Percentiles rank a stretch among this genome's conserved stretches.
Evolutionary conservation across 2,888 invertebrate genomes (phyloP).

Genomic region (Perizoma affinitatum): DNA sequence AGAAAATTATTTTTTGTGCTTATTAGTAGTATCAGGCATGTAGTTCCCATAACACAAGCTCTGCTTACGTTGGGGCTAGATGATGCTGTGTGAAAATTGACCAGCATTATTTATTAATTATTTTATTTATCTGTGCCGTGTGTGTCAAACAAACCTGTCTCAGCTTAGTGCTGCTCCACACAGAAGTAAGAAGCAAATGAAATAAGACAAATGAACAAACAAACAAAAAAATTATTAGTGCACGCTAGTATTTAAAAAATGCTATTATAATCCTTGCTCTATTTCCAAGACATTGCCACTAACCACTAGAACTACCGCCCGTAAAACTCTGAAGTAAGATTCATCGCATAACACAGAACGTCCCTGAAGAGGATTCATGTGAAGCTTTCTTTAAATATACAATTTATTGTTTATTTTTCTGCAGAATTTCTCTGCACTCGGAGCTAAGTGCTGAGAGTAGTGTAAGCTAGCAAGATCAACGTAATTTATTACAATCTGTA

Average conservation of each 20-base stretch:
- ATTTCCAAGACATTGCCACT: slow-evolving; percentile 42
- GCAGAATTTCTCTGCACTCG: slow-evolving; percentile 19
- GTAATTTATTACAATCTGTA: no score
- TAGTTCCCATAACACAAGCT: no score
- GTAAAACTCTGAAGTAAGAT: slow-evolving; percentile 40
- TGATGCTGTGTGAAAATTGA: no score
- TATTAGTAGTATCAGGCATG: no score
- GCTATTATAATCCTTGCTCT: slow-evolving; percentile 34
- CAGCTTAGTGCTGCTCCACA: no score
- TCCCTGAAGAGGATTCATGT: slow-evolving; percentile 42
- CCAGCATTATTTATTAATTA: no score
- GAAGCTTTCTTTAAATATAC: slow-evolving; percentile 37
- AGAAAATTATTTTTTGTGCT: no score
- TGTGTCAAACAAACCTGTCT: no score
- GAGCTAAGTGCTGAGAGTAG: slow-evolving; percentile 6
- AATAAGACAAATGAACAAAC: neutral
- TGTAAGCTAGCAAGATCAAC: no score
- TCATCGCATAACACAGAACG: slow-evolving; percentile 32
- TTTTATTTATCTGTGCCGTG: no score
- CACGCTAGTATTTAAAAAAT: slow-evolving; percentile 18
- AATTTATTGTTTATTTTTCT: slow-evolving; percentile 37
- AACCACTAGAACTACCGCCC: slow-evolving; percentile 43
- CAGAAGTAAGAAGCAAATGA: no score
- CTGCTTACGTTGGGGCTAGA: no score
- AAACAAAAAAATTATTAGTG: neutral